Conservation (phyloP, 2,797 vertebrate species). For the Oryzias sinensis region DNA sequence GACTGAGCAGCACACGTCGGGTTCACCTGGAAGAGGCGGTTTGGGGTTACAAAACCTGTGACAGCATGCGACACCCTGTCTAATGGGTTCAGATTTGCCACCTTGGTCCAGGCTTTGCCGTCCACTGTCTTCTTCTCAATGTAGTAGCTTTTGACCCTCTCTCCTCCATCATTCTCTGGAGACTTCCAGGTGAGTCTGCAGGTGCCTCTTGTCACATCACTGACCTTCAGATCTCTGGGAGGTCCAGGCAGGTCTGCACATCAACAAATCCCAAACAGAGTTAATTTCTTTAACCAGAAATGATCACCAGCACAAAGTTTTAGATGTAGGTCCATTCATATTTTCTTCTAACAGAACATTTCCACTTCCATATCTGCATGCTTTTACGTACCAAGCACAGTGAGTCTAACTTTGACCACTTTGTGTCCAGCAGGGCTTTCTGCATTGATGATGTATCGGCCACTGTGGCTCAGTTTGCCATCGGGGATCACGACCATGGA, state of each 20-base stretch:
- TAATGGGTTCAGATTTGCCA: background rate
- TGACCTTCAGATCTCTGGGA: slow-evolving; percentile 92
- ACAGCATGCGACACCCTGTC: background rate
- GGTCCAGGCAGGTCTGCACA: slow-evolving; percentile 89
- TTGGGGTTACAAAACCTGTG: background rate
- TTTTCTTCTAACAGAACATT: background rate
- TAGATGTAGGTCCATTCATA: background rate
- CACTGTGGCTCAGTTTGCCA: slow-evolving; percentile 87
- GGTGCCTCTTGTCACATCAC: slow-evolving; percentile 90
- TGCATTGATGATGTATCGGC: slow-evolving; percentile 91
- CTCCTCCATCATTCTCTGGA: slow-evolving; percentile 92
- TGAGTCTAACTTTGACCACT: slow-evolving; percentile 87
- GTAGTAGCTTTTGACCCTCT: slow-evolving; percentile 93
- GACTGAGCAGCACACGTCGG: slow-evolving; percentile 87
- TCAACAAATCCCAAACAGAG: background rate
- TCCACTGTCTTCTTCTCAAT: slow-evolving; percentile 91
- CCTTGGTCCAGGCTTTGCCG: slow-evolving; percentile 96
- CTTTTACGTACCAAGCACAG: slow-evolving; percentile 87
- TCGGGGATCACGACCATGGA: slow-evolving; percentile 84
- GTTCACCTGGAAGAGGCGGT: slow-evolving; percentile 76
- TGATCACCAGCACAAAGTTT: background rate
- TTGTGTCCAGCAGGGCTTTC: slow-evolving; percentile 95
- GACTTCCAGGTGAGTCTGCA: slow-evolving; percentile 95
- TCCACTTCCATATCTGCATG: background rate
- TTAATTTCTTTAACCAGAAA: too few relatives aligned